Percentiles rank a stretch among this genome's conserved stretches.
These are phyloP conservation scores for Pelagia noctiluca DNA, from an alignment of 30 jellyfish, hydroid and myxozoan species.

Conservation along the genomic window DNA sequence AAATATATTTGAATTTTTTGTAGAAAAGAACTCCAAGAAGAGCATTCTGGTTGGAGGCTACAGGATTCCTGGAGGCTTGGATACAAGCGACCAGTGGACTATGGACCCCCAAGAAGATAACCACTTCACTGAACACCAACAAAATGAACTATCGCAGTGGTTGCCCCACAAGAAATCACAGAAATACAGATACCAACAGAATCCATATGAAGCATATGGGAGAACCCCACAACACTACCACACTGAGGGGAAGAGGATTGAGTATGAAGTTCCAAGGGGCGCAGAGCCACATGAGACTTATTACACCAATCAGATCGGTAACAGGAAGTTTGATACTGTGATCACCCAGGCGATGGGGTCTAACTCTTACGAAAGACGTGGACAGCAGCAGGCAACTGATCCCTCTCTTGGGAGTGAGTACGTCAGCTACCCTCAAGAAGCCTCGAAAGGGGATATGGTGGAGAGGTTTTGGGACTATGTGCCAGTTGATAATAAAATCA, in stretches of 20 bases:
- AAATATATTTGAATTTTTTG: too few species aligned
- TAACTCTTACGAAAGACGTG: conserved; percentile 8
- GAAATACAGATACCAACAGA: not conserved
- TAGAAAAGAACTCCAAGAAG: not conserved
- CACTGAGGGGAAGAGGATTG: too few species aligned
- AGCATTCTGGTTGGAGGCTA: conserved; percentile 3
- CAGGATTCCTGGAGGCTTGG: not conserved
- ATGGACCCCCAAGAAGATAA: not conserved
- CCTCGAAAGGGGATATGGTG: conserved; percentile 17
- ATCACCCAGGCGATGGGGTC: conserved; percentile 55
- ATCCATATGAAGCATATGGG: not conserved
- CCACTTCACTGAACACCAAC: not conserved
- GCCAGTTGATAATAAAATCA: conserved; percentile 51
- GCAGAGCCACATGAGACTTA: conserved; percentile 57
- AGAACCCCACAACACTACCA: too few species aligned
- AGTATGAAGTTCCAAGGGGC: conserved; percentile 6
- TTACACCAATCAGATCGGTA: conserved; percentile 44
- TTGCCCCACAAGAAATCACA: too few species aligned
- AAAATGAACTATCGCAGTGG: too few species aligned
- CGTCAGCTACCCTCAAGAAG: conserved; percentile 72
- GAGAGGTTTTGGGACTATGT: conserved; percentile 72
- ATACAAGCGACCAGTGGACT: not conserved
- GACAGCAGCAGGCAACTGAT: conserved; percentile 17
- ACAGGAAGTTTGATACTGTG: conserved; percentile 50
- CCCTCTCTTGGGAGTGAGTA: conserved; percentile 73